Base-by-base conservation (phyloP, 37 sponge, comb jelly and placozoan genomes). In the Spongia lamella region DNA sequence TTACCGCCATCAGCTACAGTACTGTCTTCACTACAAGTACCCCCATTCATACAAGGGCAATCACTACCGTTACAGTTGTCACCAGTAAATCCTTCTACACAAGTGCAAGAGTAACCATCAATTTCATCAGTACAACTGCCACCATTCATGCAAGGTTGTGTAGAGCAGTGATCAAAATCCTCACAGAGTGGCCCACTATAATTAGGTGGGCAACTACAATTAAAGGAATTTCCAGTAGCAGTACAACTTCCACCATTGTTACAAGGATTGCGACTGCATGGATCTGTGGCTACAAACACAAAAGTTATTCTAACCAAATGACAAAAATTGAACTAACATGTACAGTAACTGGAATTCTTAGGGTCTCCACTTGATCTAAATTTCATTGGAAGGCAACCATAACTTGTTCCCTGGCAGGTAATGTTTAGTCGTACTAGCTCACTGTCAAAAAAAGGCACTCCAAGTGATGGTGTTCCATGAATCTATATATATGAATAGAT, bases 121-220 rank as follows among this genome's bases (percentile, higher is more conserved):
- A 29, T 64, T 16, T 49, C 68, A 38, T 70, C 33, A 14, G 40
- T 81, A 37, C 93, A 92, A 7, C 73, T 81, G 6, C 58, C 85
- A 34, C 39, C 35, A 33, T 84, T 84, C 7, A 47, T 62, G 65
- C 93, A 92, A n/a, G 82, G 78, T 0, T 67, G 76, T 37, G 47
- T 55, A 29, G 11, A 17, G 47, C 95, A 94, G 19, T 77, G 85
- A 56, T 83, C 66, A 6, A 89, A 53, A 25, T 79, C 63, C 0
- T 16, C 37, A 55, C 95, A 94, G 55, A 72, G 70, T 14, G 49
- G 27, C 1, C 91, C 95, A n/a, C 83, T 78, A 60, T 71, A 94
- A 0, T 68, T 76, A 17, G 24, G 0, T 0, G 56, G 51, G 65
- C 95, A 94, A 13, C 22, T 26, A 51, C 95, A 94, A 1, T 35